Conservation (phyloP, 2,797 vertebrate species). For the Sphaeramia orbicularis region DNA sequence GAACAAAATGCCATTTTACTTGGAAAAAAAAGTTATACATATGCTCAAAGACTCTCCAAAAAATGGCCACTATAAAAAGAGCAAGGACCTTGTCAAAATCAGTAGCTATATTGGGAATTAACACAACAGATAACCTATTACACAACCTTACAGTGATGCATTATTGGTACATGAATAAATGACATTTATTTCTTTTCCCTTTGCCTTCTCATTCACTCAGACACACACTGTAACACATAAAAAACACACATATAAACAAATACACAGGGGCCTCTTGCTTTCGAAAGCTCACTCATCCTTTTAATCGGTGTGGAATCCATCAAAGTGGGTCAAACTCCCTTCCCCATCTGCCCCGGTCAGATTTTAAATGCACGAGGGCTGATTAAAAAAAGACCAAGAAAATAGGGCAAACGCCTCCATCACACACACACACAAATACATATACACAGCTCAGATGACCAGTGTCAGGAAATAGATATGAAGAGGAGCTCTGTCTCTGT, state of each 20-base stretch:
- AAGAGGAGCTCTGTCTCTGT: slow-evolving; percentile 1
- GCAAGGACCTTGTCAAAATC: too few species aligned
- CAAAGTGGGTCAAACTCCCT: slow-evolving; percentile 88
- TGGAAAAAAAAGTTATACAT: too few species aligned
- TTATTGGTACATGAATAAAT: slow-evolving; percentile 4
- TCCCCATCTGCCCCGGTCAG: slow-evolving; percentile 84
- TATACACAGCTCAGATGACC: slow-evolving; percentile 40
- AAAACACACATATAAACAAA: slow-evolving; percentile 42
- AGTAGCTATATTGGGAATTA: too few species aligned
- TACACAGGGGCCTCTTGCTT: slow-evolving; percentile 73
- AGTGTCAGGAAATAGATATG: slow-evolving; percentile 14
- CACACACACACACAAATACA: slow-evolving; percentile 27
- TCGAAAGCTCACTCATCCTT: slow-evolving; percentile 84
- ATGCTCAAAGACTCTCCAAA: too few species aligned
- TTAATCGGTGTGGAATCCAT: slow-evolving; percentile 88
- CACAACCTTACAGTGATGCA: slow-evolving; percentile 7
- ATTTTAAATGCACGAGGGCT: slow-evolving; percentile 85
- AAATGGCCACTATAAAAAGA: too few species aligned
- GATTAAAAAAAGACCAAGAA: slow-evolving; percentile 84
- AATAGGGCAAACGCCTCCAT: slow-evolving; percentile 79
- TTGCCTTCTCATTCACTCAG: slow-evolving; percentile 13
- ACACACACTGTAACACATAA: slow-evolving; percentile 4
- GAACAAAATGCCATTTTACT: too few species aligned
- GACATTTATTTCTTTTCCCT: slow-evolving; percentile 13
- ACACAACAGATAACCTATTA: background rate